phyloP scores from a whole-genome alignment of 2,888 invertebrate species.

The Candidula unifasciata region DNA sequence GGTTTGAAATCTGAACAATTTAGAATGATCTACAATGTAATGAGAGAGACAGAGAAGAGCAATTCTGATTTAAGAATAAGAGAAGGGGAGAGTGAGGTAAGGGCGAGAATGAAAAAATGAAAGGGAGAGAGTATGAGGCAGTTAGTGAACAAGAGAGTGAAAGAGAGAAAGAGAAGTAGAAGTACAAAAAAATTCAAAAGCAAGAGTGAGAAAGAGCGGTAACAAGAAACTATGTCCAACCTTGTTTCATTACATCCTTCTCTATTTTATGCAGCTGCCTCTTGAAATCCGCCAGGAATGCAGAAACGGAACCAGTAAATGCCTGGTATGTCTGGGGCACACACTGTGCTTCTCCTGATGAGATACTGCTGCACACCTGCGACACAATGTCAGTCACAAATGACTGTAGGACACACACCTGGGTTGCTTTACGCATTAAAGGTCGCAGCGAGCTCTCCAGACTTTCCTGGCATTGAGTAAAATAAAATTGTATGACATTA shows the following conservation, averaged over 20 bases:
- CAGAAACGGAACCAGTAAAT: conserved; percentile 66
- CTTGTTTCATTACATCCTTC: conserved; percentile 67
- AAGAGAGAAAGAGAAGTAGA: too few species aligned
- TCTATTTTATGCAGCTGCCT: conserved; percentile 63
- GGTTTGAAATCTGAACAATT: too few species aligned
- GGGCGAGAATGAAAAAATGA: too few species aligned
- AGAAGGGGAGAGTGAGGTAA: too few species aligned
- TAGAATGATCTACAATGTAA: too few species aligned
- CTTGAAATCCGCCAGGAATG: conserved; percentile 65
- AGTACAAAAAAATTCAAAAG: too few species aligned
- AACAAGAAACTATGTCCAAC: conserved; percentile 53
- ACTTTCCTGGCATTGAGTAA: conserved; percentile 56
- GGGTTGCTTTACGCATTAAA: conserved; percentile 65
- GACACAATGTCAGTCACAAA: conserved; percentile 58
- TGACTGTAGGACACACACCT: conserved; percentile 63
- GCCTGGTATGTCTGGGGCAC: conserved; percentile 71
- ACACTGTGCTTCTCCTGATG: neutral
- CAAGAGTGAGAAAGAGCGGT: neutral
- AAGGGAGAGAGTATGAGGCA: too few species aligned
- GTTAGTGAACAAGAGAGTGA: too few species aligned
- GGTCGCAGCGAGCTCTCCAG: conserved; percentile 60
- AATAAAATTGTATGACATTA: too few species aligned
- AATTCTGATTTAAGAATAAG: too few species aligned
- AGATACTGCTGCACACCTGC: conserved; percentile 38
- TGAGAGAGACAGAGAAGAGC: too few species aligned